These are phyloP conservation scores for Anastrepha obliqua DNA, from an alignment of 1,140 invertebrate genomes.

Conservation along the genomic window DNA sequence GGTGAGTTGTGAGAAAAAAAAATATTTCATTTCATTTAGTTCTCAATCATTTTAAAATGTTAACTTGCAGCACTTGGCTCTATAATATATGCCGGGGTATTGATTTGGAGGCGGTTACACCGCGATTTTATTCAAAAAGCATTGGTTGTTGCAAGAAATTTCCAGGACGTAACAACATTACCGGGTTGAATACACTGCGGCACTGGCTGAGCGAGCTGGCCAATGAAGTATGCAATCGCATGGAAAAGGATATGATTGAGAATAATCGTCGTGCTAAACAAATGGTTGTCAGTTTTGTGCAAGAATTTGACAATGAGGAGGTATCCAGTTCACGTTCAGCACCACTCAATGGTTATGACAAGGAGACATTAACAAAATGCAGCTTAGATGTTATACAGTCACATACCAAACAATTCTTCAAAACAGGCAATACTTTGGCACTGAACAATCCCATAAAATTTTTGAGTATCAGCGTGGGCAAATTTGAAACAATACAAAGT, in stretches of 20 bases:
- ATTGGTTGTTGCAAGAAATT: slow-evolving; percentile 98
- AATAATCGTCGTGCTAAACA: slow-evolving; percentile 82
- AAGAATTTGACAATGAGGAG: slow-evolving; percentile 78
- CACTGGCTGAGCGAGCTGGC: slow-evolving; percentile 89
- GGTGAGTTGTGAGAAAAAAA: slow-evolving; percentile 76
- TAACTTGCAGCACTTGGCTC: slow-evolving; percentile 82
- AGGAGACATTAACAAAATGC: slow-evolving; percentile 78
- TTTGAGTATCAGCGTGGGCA: slow-evolving; percentile 85
- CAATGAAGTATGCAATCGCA: slow-evolving; percentile 87
- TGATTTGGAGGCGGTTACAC: slow-evolving; percentile 89
- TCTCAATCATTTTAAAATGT: no score
- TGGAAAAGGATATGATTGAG: slow-evolving; percentile 86
- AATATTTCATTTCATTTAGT: no score
- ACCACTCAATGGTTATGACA: slow-evolving; percentile 75
- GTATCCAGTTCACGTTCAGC: slow-evolving; percentile 78
- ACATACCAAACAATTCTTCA: slow-evolving; percentile 74
- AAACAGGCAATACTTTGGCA: slow-evolving; percentile 69
- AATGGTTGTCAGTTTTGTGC: slow-evolving; percentile 79
- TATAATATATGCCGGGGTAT: slow-evolving; percentile 91
- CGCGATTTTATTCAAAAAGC: slow-evolving; percentile 90
- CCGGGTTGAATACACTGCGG: slow-evolving; percentile 81
- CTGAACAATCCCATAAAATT: slow-evolving; percentile 80
- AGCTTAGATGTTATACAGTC: slow-evolving; percentile 79
- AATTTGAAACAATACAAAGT: slow-evolving; percentile 80
- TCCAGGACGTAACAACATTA: slow-evolving; percentile 86